These are phyloP conservation scores for Drosophila fuyamai DNA, from an alignment of 1,140 invertebrate species.

Conservation along the genomic window DNA sequence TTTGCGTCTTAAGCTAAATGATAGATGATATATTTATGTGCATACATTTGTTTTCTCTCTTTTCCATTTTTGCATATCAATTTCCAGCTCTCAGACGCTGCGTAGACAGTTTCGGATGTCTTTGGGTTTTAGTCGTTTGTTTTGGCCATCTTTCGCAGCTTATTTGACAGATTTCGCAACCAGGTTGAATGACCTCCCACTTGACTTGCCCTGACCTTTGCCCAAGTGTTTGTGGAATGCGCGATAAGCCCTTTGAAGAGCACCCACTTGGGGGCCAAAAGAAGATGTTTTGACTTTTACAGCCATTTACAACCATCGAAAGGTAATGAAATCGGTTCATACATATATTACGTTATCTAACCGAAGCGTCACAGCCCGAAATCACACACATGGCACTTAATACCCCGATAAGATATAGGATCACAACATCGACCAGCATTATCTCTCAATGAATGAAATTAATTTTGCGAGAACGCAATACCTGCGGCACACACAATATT, in stretches of 20 bases:
- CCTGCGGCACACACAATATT: conserved; percentile 40
- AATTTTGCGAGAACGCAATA: conserved; percentile 6
- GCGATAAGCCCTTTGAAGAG: conserved; percentile 21
- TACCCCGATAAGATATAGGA: conserved; percentile 58
- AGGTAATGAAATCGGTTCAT: conserved; percentile 4
- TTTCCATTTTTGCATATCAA: conserved; percentile 49
- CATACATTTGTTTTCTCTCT: conserved; percentile 26
- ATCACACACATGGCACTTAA: conserved; percentile 37
- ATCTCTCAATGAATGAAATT: conserved; percentile 46
- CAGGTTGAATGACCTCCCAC: conserved; percentile 67
- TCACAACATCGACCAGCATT: conserved; percentile 22
- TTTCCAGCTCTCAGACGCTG: conserved; percentile 48
- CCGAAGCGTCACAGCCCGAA: conserved; percentile 32
- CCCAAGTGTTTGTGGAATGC: neutral
- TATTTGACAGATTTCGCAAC: conserved; percentile 41
- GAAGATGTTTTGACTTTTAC: conserved; percentile 6
- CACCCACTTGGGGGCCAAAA: neutral
- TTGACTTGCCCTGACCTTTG: conserved; percentile 44
- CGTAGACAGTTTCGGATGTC: conserved; percentile 52
- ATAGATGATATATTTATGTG: conserved; percentile 44
- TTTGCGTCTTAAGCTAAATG: conserved; percentile 13
- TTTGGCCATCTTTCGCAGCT: conserved; percentile 46
- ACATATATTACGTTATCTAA: conserved; percentile 20
- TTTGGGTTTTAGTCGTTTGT: conserved; percentile 50
- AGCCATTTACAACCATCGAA: conserved; percentile 21